A percentile compares a stretch with the other conserved stretches of the same genome.
Evolutionary conservation across 1,140 invertebrate species (phyloP).

Genomic region (Sycophaga agraensis): DNA sequence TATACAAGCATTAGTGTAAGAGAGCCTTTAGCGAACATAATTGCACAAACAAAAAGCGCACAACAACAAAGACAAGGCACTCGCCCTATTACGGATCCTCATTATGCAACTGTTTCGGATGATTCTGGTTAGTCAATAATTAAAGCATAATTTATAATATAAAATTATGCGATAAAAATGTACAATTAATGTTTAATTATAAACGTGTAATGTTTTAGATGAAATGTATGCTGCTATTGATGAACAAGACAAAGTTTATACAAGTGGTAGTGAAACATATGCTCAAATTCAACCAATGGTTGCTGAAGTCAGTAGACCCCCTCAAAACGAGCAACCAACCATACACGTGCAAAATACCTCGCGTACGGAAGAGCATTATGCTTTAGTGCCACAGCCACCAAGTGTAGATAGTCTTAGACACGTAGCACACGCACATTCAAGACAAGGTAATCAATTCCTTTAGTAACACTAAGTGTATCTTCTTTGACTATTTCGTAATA

Average conservation of each 20-base stretch:
- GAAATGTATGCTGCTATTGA: slow-evolving; percentile 90
- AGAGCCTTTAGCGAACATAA: slow-evolving; percentile 78
- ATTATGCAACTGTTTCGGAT: slow-evolving; percentile 82
- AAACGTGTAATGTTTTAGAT: slow-evolving; percentile 57
- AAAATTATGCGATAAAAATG: too few species aligned
- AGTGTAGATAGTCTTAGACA: slow-evolving; percentile 64
- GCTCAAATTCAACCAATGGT: slow-evolving; percentile 77
- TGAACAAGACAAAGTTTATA: slow-evolving; percentile 74
- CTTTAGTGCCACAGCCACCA: slow-evolving; percentile 58
- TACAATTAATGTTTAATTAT: too few species aligned
- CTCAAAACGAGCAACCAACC: slow-evolving; percentile 50
- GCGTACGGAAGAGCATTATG: slow-evolving; percentile 40
- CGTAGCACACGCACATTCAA: slow-evolving; percentile 67
- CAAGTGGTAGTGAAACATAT: slow-evolving; percentile 84
- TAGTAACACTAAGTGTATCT: slow-evolving; percentile 5
- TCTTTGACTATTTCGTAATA: neutral
- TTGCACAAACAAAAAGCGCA: slow-evolving; percentile 61
- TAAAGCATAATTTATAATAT: too few species aligned
- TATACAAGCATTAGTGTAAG: slow-evolving; percentile 89
- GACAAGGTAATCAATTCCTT: slow-evolving; percentile 62
- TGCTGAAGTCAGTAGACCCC: slow-evolving; percentile 56
- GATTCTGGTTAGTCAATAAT: slow-evolving; percentile 80
- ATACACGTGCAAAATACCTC: slow-evolving; percentile 27
- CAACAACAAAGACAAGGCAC: slow-evolving; percentile 55
- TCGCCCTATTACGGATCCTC: slow-evolving; percentile 64